A percentile compares a stretch with the other conserved stretches of the same genome.
Evolutionary conservation across 2,797 vertebrate genomes (phyloP).

Genomic region (Pygocentrus nattereri): DNA sequence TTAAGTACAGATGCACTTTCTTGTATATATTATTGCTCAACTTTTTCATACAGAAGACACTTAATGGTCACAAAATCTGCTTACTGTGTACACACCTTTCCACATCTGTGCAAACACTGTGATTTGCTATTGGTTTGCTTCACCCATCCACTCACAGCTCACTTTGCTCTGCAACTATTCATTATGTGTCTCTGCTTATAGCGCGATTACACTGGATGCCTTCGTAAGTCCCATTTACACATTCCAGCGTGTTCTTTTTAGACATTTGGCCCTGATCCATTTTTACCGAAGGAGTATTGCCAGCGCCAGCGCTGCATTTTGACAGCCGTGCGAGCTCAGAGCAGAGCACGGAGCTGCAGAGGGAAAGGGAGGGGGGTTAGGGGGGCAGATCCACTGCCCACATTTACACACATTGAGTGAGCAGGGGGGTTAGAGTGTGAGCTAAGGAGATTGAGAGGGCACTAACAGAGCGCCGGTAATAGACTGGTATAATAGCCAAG

Average conservation of each 20-base stretch:
- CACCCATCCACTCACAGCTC: too few species aligned
- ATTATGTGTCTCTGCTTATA: background rate
- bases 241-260: background rate
- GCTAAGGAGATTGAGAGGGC: conserved; percentile 59
- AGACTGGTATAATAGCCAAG: conserved; percentile 58
- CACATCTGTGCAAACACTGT: background rate
- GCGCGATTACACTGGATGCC: background rate
- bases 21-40: too few species aligned
- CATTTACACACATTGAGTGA: conserved; percentile 46
- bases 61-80: too few species aligned
- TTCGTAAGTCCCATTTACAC: background rate
- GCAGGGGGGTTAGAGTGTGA: conserved; percentile 44
- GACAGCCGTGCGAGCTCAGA: conserved; percentile 4
- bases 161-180: background rate
- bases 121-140: background rate
- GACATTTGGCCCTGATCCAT: background rate
- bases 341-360: background rate
- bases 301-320: background rate
- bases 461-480: conserved; percentile 50
- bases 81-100: too few species aligned
- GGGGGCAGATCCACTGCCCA: conserved; percentile 25
- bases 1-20: too few species aligned
- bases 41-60: too few species aligned
- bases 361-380: background rate
- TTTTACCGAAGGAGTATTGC: background rate